A percentile compares a stretch with the other conserved stretches of the same genome.
These are phyloP conservation scores for Solenodon paradoxus DNA, from an alignment of 2,113 vertebrate genomes.

Conservation along the genomic window DNA sequence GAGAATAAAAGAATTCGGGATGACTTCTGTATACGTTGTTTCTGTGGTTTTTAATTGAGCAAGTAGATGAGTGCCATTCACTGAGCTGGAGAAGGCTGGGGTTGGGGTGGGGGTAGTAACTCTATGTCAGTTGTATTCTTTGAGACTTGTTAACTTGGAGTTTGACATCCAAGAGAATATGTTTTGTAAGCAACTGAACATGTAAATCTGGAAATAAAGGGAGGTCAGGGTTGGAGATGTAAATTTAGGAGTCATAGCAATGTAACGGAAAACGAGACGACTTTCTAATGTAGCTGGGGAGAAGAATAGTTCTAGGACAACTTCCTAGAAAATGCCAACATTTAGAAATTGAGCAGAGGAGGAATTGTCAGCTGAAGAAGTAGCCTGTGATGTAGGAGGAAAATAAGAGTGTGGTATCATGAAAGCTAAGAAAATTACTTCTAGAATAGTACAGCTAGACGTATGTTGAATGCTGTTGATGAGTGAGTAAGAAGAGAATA, in stretches of 20 bases:
- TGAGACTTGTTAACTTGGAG: background rate
- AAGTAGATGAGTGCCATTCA: background rate
- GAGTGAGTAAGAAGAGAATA: background rate
- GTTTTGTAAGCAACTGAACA: background rate
- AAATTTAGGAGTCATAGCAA: background rate
- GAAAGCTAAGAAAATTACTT: background rate
- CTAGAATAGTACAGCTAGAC: background rate
- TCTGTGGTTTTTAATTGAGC: constrained; percentile 15
- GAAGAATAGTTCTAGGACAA: background rate
- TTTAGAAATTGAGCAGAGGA: background rate
- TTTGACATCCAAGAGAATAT: background rate
- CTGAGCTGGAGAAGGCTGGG: background rate
- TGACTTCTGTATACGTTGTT: background rate
- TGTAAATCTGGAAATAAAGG: background rate
- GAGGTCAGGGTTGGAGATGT: background rate
- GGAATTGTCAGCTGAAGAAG: background rate
- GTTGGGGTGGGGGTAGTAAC: background rate
- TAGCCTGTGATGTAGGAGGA: background rate
- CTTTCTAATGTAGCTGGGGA: background rate
- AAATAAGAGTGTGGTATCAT: background rate
- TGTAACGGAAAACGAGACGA: background rate
- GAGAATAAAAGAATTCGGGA: background rate
- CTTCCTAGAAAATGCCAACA: background rate
- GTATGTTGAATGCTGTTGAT: background rate
- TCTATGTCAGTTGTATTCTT: background rate